Conservation (phyloP, 2,888 invertebrate genomes). For the Phanerotoma sp. region DNA sequence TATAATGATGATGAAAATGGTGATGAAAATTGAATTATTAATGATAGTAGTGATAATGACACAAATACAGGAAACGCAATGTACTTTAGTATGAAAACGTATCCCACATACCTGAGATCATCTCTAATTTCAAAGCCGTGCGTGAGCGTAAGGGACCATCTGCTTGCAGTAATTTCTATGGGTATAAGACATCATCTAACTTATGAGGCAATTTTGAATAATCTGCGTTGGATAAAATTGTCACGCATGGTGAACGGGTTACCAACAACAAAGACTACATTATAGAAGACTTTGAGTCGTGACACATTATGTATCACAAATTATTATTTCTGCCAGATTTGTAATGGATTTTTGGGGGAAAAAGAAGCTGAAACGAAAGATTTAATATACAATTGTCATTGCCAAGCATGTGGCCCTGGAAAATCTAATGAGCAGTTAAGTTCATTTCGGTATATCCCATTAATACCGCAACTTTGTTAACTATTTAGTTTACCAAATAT, state of each 20-base stretch:
- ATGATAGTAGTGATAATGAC: too few relatives aligned
- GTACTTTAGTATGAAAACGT: too few relatives aligned
- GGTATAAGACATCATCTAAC: background rate
- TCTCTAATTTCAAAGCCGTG: background rate
- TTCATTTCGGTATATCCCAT: background rate
- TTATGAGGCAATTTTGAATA: background rate
- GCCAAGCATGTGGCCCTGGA: background rate
- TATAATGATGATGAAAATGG: too few relatives aligned
- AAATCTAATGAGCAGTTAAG: background rate
- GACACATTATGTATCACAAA: background rate
- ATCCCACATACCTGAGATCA: too few relatives aligned
- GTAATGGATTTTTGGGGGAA: background rate
- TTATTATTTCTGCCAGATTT: background rate
- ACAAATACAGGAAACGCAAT: too few relatives aligned
- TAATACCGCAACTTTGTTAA: background rate
- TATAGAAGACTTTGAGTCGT: background rate
- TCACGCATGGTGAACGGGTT: background rate
- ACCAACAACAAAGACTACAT: background rate
- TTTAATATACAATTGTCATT: background rate
- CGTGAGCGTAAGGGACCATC: background rate
- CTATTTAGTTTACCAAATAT: constrained; percentile 2
- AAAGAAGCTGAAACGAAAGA: background rate
- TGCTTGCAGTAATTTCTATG: background rate
- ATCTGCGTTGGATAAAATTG: background rate
- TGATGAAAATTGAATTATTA: too few relatives aligned